Conservation (phyloP, 2,888 invertebrate genomes). For the Campopleginae sp. region DNA sequence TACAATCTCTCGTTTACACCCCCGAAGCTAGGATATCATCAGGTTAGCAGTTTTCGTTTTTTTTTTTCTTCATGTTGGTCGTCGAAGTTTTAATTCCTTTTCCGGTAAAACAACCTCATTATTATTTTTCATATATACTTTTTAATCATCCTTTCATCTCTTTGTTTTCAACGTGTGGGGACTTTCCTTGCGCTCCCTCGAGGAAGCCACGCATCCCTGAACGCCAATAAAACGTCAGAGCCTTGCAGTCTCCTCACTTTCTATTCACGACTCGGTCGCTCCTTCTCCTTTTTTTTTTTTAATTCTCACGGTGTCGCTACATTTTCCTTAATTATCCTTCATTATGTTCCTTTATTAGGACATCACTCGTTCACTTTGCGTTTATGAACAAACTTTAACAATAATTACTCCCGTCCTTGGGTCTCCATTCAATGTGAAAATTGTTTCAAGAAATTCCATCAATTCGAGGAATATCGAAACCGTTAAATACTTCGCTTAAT, state of each 20-base stretch:
- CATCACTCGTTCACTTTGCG: slow-evolving; percentile 43
- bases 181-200: background rate
- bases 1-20: slow-evolving; percentile 40
- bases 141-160: background rate
- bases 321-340: slow-evolving; percentile 30
- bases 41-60: slow-evolving; percentile 9
- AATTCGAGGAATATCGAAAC: background rate
- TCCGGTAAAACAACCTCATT: slow-evolving; percentile 36
- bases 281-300: background rate
- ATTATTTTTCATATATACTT: slow-evolving; percentile 30
- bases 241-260: slow-evolving; percentile 26
- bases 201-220: slow-evolving; percentile 32
- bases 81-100: slow-evolving; percentile 34
- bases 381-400: background rate
- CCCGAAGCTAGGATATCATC: slow-evolving; percentile 17
- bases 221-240: slow-evolving; percentile 50
- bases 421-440: background rate
- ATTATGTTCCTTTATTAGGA: slow-evolving; percentile 53
- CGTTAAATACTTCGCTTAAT: background rate
- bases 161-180: background rate
- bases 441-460: background rate
- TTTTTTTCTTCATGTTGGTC: background rate
- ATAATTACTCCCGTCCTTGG: background rate
- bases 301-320: background rate
- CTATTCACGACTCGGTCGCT: slow-evolving; percentile 1